Evolutionary conservation across 2,797 vertebrate species (phyloP).

Genomic region (Crax fasciolata): DNA sequence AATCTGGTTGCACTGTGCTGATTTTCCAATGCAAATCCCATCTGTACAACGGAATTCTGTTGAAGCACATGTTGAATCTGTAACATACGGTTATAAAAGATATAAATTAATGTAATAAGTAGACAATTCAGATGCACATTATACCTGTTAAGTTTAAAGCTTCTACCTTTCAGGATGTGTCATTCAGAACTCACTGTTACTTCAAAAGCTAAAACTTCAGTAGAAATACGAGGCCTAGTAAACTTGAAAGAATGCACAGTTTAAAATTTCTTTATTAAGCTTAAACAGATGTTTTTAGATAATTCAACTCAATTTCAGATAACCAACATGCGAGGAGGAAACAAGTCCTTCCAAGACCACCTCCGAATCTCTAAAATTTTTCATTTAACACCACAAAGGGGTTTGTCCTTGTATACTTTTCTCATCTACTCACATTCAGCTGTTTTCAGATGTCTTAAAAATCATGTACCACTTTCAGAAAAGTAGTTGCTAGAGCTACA

Average conservation of each 20-base stretch:
- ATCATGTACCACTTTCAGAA: not conserved
- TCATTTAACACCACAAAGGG: not conserved
- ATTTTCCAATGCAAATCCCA: conserved; percentile 91
- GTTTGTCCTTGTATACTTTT: not conserved
- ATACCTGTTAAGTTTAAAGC: not conserved
- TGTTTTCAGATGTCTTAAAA: not conserved
- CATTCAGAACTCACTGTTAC: not conserved
- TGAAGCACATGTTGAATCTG: conserved; percentile 84
- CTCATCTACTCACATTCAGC: not conserved
- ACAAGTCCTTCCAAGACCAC: not conserved
- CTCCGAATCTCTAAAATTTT: not conserved
- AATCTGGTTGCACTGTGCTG: conserved; percentile 94
- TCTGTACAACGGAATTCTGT: conserved; percentile 93
- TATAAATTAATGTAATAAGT: not conserved
- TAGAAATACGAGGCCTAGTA: not conserved
- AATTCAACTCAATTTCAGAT: not conserved
- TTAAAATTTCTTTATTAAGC: not conserved
- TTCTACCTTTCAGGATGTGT: not conserved
- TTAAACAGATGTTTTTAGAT: not conserved
- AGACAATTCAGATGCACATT: not conserved
- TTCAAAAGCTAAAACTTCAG: not conserved
- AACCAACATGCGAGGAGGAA: not conserved
- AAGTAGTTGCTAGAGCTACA: not conserved
- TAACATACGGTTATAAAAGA: not conserved
- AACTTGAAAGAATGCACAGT: not conserved